A percentile compares a stretch with the other conserved stretches of the same genome.
phyloP scores from a whole-genome alignment of 2,888 invertebrate species.

The Macaria liturata region DNA sequence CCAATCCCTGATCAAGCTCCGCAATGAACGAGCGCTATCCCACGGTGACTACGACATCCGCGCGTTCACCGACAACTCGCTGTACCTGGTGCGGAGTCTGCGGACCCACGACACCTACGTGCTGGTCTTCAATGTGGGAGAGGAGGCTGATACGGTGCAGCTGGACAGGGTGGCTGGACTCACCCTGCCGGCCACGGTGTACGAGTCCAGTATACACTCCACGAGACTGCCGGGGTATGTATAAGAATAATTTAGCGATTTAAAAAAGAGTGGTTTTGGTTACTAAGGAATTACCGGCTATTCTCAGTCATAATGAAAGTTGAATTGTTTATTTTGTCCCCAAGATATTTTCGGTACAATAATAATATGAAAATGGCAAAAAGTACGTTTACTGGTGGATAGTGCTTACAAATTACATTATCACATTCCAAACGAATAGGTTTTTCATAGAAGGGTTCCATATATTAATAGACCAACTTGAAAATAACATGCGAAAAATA shows the following conservation, averaged over 20 bases:
- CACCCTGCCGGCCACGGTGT: constrained; percentile 47
- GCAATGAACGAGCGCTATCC: constrained; percentile 66
- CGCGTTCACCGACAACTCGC: constrained; percentile 59
- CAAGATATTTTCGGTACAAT: no score
- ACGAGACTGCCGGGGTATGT: constrained; percentile 53
- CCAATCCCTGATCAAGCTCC: constrained; percentile 75
- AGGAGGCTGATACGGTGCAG: constrained; percentile 59
- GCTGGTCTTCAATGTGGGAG: constrained; percentile 82
- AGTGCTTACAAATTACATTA: no score
- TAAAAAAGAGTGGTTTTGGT: not conserved
- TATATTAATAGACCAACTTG: no score
- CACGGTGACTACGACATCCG: constrained; percentile 69
- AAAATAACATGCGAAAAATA: no score
- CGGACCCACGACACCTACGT: constrained; percentile 53
- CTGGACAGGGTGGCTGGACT: constrained; percentile 53
- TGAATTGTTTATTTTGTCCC: no score
- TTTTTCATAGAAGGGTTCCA: no score
- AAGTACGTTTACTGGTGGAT: no score
- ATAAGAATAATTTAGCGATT: not conserved
- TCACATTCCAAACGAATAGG: no score
- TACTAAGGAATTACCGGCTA: no score
- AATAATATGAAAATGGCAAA: no score
- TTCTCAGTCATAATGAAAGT: no score
- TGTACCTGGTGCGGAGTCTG: constrained; percentile 60
- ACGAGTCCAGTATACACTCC: constrained; percentile 61